A percentile compares a stretch with the other conserved stretches of the same genome.
phyloP scores from a whole-genome alignment of 1,140 invertebrate species.

The Euglossa dilemma region DNA sequence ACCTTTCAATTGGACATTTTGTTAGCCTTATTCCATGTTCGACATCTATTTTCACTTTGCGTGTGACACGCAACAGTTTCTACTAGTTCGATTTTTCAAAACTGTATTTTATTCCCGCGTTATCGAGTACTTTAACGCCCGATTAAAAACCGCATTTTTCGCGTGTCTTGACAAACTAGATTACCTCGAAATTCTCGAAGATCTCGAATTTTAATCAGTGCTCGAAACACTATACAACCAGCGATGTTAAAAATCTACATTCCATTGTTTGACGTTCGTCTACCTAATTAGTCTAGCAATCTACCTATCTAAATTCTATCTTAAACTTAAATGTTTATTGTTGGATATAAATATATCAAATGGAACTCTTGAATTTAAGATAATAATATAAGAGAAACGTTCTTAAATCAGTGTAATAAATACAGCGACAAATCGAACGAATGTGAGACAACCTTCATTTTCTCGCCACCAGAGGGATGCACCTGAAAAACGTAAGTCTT shows the following conservation, averaged over 20 bases:
- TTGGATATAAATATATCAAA: too few species aligned
- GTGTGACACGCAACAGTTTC: neutral
- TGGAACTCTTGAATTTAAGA: too few species aligned
- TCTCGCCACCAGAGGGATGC: too few species aligned
- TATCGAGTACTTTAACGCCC: neutral
- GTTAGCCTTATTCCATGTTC: neutral
- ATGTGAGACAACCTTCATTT: too few species aligned
- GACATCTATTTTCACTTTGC: neutral
- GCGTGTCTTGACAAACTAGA: neutral
- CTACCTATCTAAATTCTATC: too few species aligned
- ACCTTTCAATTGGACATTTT: constrained; percentile 18
- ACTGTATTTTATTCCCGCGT: neutral
- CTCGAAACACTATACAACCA: neutral
- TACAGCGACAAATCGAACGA: too few species aligned
- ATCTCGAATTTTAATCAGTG: neutral
- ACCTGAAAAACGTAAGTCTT: too few species aligned
- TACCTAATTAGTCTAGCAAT: neutral
- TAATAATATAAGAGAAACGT: too few species aligned
- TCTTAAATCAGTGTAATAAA: too few species aligned
- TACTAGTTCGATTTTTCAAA: neutral
- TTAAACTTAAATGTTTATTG: too few species aligned
- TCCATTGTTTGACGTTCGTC: neutral
- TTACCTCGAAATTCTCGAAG: neutral
- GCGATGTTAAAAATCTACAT: neutral
- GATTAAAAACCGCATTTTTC: neutral